Evolutionary conservation across 2,888 invertebrate species (phyloP).

Genomic region (Andrena trimmerana): DNA sequence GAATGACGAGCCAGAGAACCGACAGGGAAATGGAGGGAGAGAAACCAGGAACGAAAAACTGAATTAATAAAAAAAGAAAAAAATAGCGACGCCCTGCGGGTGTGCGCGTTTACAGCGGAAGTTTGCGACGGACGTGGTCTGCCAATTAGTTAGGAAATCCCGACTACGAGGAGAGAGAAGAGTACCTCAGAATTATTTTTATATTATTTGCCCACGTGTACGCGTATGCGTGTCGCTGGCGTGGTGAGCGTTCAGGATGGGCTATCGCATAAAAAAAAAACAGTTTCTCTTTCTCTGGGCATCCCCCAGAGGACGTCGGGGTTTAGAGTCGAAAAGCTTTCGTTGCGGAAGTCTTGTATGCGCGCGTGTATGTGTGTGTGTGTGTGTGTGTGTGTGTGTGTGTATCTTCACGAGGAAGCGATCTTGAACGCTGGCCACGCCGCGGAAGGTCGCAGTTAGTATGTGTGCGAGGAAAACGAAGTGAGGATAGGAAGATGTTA

Average conservation of each 20-base stretch:
- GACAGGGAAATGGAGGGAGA: background rate
- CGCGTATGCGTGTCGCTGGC: constrained; percentile 48
- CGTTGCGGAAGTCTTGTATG: background rate
- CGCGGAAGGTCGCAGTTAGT: constrained; percentile 30
- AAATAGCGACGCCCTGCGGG: background rate
- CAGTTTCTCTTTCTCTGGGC: background rate
- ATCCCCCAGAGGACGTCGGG: background rate
- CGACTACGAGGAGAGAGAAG: constrained; percentile 54
- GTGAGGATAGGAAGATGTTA: background rate
- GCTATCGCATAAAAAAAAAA: background rate
- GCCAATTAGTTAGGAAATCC: constrained; percentile 70
- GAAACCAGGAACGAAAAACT: background rate
- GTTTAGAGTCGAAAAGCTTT: constrained; percentile 1
- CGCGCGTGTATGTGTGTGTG: no score
- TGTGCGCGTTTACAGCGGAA: background rate
- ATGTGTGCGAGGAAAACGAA: constrained; percentile 37
- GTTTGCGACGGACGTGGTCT: constrained; percentile 59
- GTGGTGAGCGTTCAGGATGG: constrained; percentile 31
- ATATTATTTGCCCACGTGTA: constrained; percentile 74
- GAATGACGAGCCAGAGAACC: background rate
- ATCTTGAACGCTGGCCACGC: constrained; percentile 26
- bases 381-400: no score
- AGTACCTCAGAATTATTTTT: constrained; percentile 76
- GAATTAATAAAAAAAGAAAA: background rate
- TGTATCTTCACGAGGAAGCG: constrained; percentile 3